These are phyloP conservation scores for Scaptomyza flava DNA, from an alignment of 2,888 invertebrate species.

Conservation along the genomic window DNA sequence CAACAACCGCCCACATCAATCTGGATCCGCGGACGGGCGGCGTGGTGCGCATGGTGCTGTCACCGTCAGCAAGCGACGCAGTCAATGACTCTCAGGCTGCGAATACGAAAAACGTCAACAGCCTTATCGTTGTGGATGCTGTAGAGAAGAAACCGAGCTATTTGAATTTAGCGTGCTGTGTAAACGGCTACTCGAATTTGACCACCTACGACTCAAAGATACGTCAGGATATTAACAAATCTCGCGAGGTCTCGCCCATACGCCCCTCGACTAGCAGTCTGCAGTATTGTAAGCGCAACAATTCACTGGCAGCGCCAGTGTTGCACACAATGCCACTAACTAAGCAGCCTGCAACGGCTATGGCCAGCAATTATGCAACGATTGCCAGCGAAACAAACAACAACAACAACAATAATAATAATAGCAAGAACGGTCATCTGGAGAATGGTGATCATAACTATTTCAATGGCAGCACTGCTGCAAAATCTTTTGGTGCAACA, in stretches of 20 bases:
- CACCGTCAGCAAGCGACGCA: constrained; percentile 61
- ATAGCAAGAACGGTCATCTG: constrained; percentile 36
- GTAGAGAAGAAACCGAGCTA: constrained; percentile 92
- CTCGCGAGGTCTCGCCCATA: constrained; percentile 90
- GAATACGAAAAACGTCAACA: constrained; percentile 6
- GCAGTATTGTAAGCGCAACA: constrained; percentile 85
- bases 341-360: constrained; percentile 49
- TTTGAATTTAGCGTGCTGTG: constrained; percentile 94
- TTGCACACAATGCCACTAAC: constrained; percentile 68
- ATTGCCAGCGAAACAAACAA: constrained; percentile 54
- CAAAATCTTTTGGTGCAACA: constrained; percentile 82
- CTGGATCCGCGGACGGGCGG: constrained; percentile 79
- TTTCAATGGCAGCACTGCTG: constrained; percentile 53
- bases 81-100: constrained; percentile 41
- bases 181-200: constrained; percentile 94
- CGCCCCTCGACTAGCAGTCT: constrained; percentile 85
- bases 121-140: constrained; percentile 15
- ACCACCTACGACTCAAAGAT: constrained; percentile 94
- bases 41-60: constrained; percentile 82
- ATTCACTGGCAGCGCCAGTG: constrained; percentile 86
- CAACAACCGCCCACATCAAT: constrained; percentile 67
- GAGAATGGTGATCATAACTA: constrained; percentile 69
- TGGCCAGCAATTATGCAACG: constrained; percentile 38
- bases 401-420: constrained; percentile 29
- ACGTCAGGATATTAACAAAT: constrained; percentile 90